Conservation (phyloP, 2,888 invertebrate species). For the Cylloceria caligata region DNA sequence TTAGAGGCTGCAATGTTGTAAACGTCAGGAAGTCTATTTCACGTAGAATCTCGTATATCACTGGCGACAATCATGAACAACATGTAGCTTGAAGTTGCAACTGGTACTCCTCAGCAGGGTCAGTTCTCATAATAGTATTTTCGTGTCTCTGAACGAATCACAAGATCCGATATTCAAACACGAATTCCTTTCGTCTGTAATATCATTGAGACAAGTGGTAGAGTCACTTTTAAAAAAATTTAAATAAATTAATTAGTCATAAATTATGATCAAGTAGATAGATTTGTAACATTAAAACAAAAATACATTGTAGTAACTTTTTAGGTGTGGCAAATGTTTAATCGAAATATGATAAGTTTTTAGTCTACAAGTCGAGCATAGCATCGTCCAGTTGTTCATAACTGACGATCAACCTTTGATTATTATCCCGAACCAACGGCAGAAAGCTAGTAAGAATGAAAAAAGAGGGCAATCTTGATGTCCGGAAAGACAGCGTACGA, state of each 20-base stretch:
- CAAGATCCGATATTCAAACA: no score
- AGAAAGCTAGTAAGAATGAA: background rate
- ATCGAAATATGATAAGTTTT: background rate
- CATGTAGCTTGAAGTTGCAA: no score
- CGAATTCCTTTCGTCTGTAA: no score
- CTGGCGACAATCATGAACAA: background rate
- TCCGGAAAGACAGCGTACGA: conserved; percentile 34
- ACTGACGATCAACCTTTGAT: conserved; percentile 6
- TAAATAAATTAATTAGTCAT: background rate
- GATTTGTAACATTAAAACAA: background rate
- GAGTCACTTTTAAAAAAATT: background rate
- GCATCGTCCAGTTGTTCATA: background rate
- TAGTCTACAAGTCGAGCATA: background rate
- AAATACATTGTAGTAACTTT: background rate
- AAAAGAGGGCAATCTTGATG: conserved; percentile 27
- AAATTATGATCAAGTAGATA: no score
- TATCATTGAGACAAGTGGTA: no score
- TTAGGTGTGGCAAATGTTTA: background rate
- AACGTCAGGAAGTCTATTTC: background rate
- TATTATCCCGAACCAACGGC: conserved; percentile 8
- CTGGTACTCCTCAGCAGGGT: no score
- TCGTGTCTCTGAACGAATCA: no score
- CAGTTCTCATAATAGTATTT: no score
- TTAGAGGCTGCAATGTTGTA: background rate
- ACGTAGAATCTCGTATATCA: background rate